These are phyloP conservation scores for Linurgus olivaceus DNA, from an alignment of 2,797 vertebrate genomes.

Conservation along the genomic window DNA sequence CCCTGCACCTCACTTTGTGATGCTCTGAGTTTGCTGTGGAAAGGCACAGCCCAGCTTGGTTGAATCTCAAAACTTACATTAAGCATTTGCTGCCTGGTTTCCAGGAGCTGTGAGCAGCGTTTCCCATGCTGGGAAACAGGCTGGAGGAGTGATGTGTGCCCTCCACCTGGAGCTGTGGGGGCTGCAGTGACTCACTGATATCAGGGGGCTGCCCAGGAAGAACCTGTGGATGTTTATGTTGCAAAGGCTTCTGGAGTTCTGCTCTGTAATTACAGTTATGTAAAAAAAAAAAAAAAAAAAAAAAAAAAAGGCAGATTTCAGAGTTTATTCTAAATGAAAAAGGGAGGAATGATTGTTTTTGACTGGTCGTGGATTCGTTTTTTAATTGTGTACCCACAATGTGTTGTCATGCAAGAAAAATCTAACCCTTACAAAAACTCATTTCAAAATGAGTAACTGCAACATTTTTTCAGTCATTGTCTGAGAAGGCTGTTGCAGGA, in stretches of 20 bases:
- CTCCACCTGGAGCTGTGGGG: background rate
- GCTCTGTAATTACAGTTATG: background rate
- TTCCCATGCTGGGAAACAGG: accelerated
- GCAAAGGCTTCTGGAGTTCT: background rate
- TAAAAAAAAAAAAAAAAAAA: background rate
- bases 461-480: background rate
- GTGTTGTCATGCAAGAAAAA: background rate
- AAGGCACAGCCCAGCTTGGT: background rate
- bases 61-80: background rate
- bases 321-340: background rate
- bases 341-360: background rate
- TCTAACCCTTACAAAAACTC: background rate
- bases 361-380: background rate
- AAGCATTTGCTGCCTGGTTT: background rate
- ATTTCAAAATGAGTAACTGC: slow-evolving; percentile 1
- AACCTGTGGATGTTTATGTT: background rate
- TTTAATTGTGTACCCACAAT: background rate
- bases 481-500: background rate
- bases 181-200: background rate
- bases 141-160: background rate
- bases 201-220: background rate
- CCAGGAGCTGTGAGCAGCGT: background rate
- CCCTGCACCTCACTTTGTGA: background rate
- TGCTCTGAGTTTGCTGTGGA: background rate
- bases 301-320: background rate